Evolutionary conservation across 1,140 invertebrate species (phyloP).

Genomic region (Papilio helenus): DNA sequence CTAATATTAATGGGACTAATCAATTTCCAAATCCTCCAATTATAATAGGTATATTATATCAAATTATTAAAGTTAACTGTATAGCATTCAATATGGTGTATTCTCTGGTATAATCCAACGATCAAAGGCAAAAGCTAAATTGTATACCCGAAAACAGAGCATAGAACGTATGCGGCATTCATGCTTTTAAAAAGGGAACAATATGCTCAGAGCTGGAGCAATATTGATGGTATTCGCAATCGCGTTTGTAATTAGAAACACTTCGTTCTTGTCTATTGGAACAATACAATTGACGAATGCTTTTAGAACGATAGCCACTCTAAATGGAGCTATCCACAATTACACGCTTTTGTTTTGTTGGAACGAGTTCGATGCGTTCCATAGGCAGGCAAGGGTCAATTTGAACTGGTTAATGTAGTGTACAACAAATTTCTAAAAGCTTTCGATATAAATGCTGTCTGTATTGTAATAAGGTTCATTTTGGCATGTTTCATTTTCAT

Average conservation of each 20-base stretch:
- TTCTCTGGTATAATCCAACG: not conserved
- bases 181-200: constrained; percentile 20
- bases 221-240: constrained; percentile 24
- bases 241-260: constrained; percentile 25
- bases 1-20: too few relatives aligned
- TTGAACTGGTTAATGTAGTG: constrained; percentile 5
- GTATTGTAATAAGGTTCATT: constrained; percentile 2
- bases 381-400: not conserved
- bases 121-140: constrained; percentile 20
- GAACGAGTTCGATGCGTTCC: not conserved
- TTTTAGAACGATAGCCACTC: not conserved
- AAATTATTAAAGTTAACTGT: too few relatives aligned
- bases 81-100: not conserved
- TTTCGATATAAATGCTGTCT: not conserved
- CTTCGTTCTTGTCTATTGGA: constrained; percentile 26
- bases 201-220: constrained; percentile 1
- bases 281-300: constrained; percentile 28
- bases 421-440: constrained; percentile 7
- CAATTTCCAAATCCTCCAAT: too few relatives aligned
- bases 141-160: not conserved
- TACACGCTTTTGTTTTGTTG: constrained; percentile 15
- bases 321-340: not conserved
- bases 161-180: not conserved
- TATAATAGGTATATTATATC: too few relatives aligned
- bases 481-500: not conserved